These are phyloP conservation scores for Poeciliopsis paucimaculata DNA, from an alignment of 2,797 vertebrate species.

Conservation along the genomic window DNA sequence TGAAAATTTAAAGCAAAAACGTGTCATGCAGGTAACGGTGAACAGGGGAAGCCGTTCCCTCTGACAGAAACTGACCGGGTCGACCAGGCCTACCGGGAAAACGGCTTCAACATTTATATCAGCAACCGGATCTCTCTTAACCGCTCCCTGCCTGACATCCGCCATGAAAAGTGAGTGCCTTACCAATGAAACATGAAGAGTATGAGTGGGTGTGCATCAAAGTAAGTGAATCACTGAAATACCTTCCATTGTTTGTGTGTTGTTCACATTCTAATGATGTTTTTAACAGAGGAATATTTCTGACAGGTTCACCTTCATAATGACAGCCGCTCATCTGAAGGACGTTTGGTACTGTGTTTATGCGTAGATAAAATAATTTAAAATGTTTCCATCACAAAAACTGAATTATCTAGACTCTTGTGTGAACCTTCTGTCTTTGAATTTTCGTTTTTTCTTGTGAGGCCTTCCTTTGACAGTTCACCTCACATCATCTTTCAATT, in stretches of 20 bases:
- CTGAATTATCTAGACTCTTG: not conserved
- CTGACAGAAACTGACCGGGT: conserved; percentile 88
- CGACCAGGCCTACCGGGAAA: conserved; percentile 95
- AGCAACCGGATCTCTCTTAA: conserved; percentile 95
- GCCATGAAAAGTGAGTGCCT: conserved; percentile 90
- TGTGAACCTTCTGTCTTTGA: conserved; percentile 13
- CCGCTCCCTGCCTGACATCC: conserved; percentile 94
- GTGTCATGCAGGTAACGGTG: conserved; percentile 85
- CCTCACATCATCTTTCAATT: conserved; percentile 37
- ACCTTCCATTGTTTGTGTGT: not conserved
- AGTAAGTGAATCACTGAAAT: not conserved
- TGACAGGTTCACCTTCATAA: not conserved
- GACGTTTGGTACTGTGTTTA: conserved; percentile 2
- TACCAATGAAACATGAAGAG: not conserved
- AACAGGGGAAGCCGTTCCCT: conserved; percentile 90
- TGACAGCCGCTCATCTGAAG: not conserved
- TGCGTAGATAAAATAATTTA: not conserved
- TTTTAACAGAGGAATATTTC: not conserved
- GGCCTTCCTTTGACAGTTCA: conserved; percentile 34
- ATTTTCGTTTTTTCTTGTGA: conserved; percentile 27
- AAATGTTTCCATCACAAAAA: not conserved
- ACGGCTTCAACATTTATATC: conserved; percentile 97
- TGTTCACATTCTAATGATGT: not conserved
- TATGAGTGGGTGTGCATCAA: not conserved
- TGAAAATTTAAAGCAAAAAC: not conserved